A percentile compares a stretch with the other conserved stretches of the same genome.
Conservation (phyloP, 2,797 vertebrate species). For the Capromys pilorides region DNA sequence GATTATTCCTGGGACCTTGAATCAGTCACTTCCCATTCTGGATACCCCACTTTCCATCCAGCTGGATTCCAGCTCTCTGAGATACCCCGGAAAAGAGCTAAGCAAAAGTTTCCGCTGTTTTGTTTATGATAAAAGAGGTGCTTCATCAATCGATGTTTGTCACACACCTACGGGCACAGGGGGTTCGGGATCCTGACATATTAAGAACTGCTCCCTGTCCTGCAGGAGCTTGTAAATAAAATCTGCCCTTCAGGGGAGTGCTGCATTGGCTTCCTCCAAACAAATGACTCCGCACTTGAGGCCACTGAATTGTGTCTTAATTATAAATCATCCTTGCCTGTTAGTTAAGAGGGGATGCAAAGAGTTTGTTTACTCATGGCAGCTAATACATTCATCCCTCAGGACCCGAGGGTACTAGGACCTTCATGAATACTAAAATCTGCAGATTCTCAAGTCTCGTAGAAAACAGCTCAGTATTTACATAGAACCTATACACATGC, state of each 20-base stretch:
- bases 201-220: background rate
- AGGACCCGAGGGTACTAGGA: background rate
- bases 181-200: background rate
- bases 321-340: conserved; percentile 7
- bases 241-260: background rate
- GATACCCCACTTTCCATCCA: background rate
- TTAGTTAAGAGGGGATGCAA: background rate
- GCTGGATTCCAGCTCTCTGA: background rate
- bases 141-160: background rate
- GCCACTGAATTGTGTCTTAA: background rate
- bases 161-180: rapidly evolving
- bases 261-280: background rate
- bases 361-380: background rate
- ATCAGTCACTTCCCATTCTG: background rate
- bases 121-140: background rate
- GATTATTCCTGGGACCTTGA: background rate
- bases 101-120: background rate
- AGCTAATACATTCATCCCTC: background rate
- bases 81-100: background rate
- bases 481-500: background rate
- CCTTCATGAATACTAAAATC: background rate
- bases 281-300: background rate
- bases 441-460: background rate
- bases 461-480: background rate
- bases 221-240: background rate